Conservation (phyloP, 1,140 invertebrate species). For the Platyscapa corneri region DNA sequence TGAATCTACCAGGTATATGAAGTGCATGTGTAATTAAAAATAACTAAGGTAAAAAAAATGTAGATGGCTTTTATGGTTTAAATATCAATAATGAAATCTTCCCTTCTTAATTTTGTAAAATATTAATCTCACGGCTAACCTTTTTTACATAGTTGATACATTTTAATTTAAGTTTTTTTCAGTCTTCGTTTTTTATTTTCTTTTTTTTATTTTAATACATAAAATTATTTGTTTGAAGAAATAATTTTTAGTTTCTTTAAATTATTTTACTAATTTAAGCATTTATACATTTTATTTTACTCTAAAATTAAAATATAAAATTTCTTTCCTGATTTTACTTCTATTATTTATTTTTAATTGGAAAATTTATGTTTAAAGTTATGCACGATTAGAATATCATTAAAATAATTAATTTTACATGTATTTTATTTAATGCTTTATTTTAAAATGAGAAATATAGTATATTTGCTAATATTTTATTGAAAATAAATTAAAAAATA, state of each 20-base stretch:
- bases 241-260: background rate
- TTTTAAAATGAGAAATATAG: constrained; percentile 5
- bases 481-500: background rate
- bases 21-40: constrained; percentile 37
- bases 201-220: constrained; percentile 3
- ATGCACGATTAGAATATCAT: background rate
- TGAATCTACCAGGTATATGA: constrained; percentile 17
- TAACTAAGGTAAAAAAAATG: constrained; percentile 41
- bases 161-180: constrained; percentile 22
- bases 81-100: constrained; percentile 53
- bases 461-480: constrained; percentile 14
- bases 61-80: constrained; percentile 49
- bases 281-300: background rate
- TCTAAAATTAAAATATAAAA: no score
- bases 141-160: constrained; percentile 26
- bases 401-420: background rate
- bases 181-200: background rate
- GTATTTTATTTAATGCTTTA: constrained; percentile 12
- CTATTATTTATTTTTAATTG: background rate
- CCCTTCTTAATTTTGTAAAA: constrained; percentile 49
- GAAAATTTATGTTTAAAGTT: background rate
- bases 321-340: background rate
- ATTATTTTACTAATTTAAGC: no score
- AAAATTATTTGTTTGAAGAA: constrained; percentile 1
- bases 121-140: constrained; percentile 31